Percentiles rank a stretch among this genome's conserved stretches.
phyloP scores from a whole-genome alignment of 2,888 invertebrate genomes.

The Adela reaumurella region DNA sequence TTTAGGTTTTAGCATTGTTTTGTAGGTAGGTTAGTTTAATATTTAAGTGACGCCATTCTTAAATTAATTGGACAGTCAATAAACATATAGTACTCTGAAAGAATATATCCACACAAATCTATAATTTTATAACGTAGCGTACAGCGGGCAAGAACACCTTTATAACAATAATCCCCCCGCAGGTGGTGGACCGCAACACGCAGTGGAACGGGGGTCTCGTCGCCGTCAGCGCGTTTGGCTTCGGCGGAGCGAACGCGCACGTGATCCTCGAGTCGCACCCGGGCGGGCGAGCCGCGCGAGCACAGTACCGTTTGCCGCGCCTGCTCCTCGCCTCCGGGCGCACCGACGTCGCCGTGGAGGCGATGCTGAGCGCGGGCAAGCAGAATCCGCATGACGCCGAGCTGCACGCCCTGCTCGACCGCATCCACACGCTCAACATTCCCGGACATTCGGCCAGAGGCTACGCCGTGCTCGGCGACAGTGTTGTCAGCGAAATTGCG shows the following conservation, averaged over 20 bases:
- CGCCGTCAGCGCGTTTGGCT: slow-evolving; percentile 95
- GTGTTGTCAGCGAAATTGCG: slow-evolving; percentile 46
- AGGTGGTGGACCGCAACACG: slow-evolving; percentile 78
- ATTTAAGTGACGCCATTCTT: too few relatives aligned
- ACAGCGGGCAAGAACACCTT: too few relatives aligned
- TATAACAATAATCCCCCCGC: too few relatives aligned
- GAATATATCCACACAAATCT: too few relatives aligned
- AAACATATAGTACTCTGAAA: too few relatives aligned
- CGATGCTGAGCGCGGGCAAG: slow-evolving; percentile 61
- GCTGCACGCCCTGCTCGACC: slow-evolving; percentile 72
- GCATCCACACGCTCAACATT: slow-evolving; percentile 67
- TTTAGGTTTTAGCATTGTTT: too few relatives aligned
- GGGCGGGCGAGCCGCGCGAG: slow-evolving; percentile 50
- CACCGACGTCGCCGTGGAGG: slow-evolving; percentile 72
- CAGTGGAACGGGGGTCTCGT: slow-evolving; percentile 90
- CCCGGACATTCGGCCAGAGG: slow-evolving; percentile 80
- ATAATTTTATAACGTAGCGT: too few relatives aligned
- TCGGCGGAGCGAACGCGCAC: slow-evolving; percentile 97
- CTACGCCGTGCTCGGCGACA: slow-evolving; percentile 67
- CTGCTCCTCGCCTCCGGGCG: slow-evolving; percentile 80
- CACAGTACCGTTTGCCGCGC: slow-evolving; percentile 54
- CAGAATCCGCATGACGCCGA: slow-evolving; percentile 64
- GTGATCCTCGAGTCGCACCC: slow-evolving; percentile 78
- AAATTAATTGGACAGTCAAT: too few relatives aligned
- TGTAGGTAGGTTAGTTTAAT: too few relatives aligned